Percentiles rank a stretch among this genome's conserved stretches.
These are phyloP conservation scores for Physella acuta DNA, from an alignment of 1,140 invertebrate species.

Conservation along the genomic window DNA sequence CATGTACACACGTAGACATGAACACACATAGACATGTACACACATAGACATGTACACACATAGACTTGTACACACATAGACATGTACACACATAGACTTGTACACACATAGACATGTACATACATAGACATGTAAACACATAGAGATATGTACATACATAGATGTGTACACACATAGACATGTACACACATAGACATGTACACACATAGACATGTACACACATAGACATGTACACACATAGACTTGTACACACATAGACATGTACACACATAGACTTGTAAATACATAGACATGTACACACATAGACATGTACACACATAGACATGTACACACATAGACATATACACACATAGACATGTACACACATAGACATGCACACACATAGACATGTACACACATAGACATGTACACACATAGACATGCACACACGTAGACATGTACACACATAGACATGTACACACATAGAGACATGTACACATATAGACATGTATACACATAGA, in stretches of 20 bases:
- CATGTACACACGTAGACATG: no score
- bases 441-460: neutral
- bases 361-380: neutral
- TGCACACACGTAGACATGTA: neutral
- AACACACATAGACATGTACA: no score
- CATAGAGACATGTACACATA: neutral
- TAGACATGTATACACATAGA: neutral
- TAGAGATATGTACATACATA: neutral
- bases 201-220: neutral
- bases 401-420: neutral
- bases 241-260: neutral
- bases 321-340: neutral
- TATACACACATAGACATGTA: neutral
- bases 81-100: no score
- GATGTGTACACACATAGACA: neutral
- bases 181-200: neutral
- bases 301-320: neutral
- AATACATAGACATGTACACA: neutral
- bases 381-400: neutral
- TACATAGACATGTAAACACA: neutral
- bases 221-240: neutral
- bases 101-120: neutral
- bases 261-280: neutral
- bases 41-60: no score
- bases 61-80: no score